Percentiles rank a stretch among this genome's conserved stretches.
Evolutionary conservation across 2,113 vertebrate genomes (phyloP).

Genomic region (Lanius collurio): DNA sequence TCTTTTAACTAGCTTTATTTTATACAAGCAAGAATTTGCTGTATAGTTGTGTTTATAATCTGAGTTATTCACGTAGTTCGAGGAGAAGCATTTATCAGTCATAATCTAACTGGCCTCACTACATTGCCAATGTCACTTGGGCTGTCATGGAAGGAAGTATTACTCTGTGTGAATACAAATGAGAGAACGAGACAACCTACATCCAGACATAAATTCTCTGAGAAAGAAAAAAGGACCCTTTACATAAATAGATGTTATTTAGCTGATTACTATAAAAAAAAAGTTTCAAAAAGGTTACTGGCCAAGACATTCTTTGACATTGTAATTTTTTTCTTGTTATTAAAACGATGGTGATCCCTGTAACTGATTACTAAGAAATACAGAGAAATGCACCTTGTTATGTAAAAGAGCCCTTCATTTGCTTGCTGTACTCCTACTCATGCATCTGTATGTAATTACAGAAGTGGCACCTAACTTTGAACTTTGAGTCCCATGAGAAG

Average conservation of each 20-base stretch:
- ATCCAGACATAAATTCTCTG: background rate
- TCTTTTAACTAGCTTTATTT: background rate
- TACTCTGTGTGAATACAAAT: background rate
- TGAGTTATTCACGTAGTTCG: background rate
- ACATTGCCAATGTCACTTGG: background rate
- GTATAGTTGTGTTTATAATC: background rate
- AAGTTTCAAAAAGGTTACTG: background rate
- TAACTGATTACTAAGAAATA: conserved; percentile 14
- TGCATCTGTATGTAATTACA: conserved; percentile 36
- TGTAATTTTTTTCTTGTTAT: background rate
- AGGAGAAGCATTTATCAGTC: background rate
- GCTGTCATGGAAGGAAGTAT: background rate
- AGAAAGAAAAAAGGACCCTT: background rate
- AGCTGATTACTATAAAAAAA: background rate
- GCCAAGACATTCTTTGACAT: background rate
- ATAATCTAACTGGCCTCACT: background rate
- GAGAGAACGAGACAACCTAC: background rate
- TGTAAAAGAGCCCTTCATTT: background rate
- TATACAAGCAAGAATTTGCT: background rate
- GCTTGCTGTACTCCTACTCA: background rate
- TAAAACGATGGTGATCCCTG: background rate
- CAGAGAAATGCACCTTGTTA: background rate
- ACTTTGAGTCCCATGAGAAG: background rate
- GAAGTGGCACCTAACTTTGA: conserved; percentile 31
- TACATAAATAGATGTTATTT: background rate